phyloP scores from a whole-genome alignment of 92 coral and sea anemone genomes.

The Nematostella vectensis region DNA sequence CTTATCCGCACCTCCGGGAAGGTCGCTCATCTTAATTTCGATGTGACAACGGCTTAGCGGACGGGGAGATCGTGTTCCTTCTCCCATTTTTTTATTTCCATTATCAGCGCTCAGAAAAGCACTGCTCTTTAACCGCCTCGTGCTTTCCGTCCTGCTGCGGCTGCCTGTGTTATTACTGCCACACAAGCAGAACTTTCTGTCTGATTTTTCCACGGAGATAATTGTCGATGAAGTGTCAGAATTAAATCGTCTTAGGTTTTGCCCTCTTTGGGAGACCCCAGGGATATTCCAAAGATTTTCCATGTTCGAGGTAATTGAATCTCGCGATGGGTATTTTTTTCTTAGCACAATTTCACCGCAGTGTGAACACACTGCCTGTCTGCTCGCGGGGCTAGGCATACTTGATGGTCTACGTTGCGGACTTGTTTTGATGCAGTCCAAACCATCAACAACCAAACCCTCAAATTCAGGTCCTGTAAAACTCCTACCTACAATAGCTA shows the following conservation, averaged over 20 bases:
- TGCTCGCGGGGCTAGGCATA: too few species aligned
- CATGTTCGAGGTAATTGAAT: too few species aligned
- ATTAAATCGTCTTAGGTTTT: slow-evolving; percentile 19
- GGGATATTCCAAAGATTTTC: too few species aligned
- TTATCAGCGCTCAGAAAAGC: slow-evolving; percentile 3
- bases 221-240: slow-evolving; percentile 15
- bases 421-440: too few species aligned
- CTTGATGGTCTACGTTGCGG: too few species aligned
- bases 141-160: background rate
- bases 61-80: slow-evolving; percentile 15
- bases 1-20: slow-evolving; percentile 5
- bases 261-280: background rate
- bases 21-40: slow-evolving; percentile 38
- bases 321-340: background rate
- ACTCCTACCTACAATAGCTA: too few species aligned
- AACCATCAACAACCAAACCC: too few species aligned
- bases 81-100: background rate
- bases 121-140: background rate
- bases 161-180: background rate
- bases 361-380: background rate
- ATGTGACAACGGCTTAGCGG: slow-evolving; percentile 86
- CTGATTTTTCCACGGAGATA: background rate
- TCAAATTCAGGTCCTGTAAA: too few species aligned
- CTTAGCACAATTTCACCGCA: slow-evolving; percentile 4
- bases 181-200: background rate